phyloP scores from a whole-genome alignment of 2,113 vertebrate species.

The Taxidea taxus region DNA sequence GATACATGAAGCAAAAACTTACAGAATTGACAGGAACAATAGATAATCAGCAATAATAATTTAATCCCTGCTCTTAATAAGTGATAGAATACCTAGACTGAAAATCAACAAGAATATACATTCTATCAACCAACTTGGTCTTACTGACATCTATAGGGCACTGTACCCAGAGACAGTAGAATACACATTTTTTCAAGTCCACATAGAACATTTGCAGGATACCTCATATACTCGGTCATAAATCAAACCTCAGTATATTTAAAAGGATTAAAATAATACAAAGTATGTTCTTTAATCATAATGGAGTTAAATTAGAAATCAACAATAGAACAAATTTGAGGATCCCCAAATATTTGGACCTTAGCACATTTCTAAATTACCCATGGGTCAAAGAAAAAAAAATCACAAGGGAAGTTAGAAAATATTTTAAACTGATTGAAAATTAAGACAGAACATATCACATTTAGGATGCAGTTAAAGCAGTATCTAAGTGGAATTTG shows the following conservation, averaged over 20 bases:
- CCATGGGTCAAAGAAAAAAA: background rate
- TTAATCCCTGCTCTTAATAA: background rate
- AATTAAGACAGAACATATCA: background rate
- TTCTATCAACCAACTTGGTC: background rate
- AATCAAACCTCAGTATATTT: background rate
- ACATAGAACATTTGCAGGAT: background rate
- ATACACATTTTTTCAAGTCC: background rate
- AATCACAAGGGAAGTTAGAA: background rate
- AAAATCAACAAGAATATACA: background rate
- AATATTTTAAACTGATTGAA: background rate
- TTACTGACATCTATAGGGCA: background rate
- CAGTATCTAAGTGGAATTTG: background rate
- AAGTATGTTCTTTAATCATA: background rate
- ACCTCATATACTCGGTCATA: background rate
- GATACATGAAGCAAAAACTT: background rate
- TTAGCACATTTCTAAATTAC: background rate
- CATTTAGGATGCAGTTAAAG: background rate
- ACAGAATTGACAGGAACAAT: background rate
- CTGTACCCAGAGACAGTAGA: background rate
- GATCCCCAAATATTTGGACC: background rate
- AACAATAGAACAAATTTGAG: background rate
- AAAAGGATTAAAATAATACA: background rate
- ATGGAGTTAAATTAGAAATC: background rate
- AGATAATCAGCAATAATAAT: background rate
- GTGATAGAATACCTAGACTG: background rate